phyloP scores from a whole-genome alignment of 2,888 invertebrate species.

The Schizaphis graminum region DNA sequence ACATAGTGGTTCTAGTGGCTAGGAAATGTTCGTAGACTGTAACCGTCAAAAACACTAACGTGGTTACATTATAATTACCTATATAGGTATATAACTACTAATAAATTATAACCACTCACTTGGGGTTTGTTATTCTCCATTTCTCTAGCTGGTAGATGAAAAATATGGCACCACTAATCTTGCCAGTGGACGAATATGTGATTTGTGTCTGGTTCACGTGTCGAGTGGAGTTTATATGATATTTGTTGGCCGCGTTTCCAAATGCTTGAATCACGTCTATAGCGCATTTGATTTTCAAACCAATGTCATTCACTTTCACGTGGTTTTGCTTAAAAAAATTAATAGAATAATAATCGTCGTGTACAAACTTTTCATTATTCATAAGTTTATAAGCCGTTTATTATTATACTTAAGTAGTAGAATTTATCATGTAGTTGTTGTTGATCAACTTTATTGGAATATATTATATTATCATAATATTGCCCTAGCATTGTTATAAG shows the following conservation, averaged over 20 bases:
- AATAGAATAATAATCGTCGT: not conserved
- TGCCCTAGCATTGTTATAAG: too few relatives aligned
- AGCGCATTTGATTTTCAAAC: constrained; percentile 78
- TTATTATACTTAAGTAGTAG: not conserved
- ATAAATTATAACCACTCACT: constrained; percentile 67
- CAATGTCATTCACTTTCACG: constrained; percentile 74
- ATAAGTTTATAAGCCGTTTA: not conserved
- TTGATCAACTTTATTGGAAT: not conserved
- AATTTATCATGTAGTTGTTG: not conserved
- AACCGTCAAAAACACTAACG: not conserved
- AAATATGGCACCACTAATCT: constrained; percentile 89
- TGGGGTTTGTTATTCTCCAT: constrained; percentile 81
- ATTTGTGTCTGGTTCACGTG: constrained; percentile 85
- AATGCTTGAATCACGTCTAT: constrained; percentile 82
- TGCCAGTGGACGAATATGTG: constrained; percentile 87
- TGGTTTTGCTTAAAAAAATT: constrained; percentile 70
- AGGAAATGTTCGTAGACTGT: not conserved
- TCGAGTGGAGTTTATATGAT: constrained; percentile 88
- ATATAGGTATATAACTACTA: not conserved
- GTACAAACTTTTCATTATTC: not conserved
- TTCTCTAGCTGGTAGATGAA: constrained; percentile 90
- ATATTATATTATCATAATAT: not conserved
- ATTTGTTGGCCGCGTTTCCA: constrained; percentile 87
- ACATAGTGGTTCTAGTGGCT: not conserved
- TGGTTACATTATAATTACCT: not conserved